Evolutionary conservation across 2,797 vertebrate species (phyloP).

Genomic region (Sebastes wilsoni): DNA sequence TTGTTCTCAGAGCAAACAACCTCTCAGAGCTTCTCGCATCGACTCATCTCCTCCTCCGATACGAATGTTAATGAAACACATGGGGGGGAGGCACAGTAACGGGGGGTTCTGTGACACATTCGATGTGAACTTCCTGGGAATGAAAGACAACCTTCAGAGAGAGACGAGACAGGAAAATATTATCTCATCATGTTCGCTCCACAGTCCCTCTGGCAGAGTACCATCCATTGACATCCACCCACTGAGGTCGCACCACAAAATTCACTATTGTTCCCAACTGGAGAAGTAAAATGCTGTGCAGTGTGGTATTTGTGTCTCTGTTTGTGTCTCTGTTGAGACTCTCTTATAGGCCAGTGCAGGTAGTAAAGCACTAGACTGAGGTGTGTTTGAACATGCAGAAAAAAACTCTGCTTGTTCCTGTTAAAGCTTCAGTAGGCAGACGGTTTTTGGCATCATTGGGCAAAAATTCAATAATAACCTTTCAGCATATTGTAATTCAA

Average conservation of each 20-base stretch:
- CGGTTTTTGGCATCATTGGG: too few relatives aligned
- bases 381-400: not conserved
- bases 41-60: constrained; percentile 39
- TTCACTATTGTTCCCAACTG: constrained; percentile 41
- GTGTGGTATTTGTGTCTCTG: not conserved
- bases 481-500: too few relatives aligned
- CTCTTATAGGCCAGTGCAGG: not conserved
- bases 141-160: constrained; percentile 59
- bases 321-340: not conserved
- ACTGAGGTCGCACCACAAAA: constrained; percentile 41
- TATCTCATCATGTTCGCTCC: constrained; percentile 63
- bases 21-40: constrained; percentile 11
- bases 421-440: too few relatives aligned
- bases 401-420: too few relatives aligned
- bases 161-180: constrained; percentile 71
- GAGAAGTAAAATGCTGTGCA: not conserved
- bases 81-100: constrained; percentile 3
- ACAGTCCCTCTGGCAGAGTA: constrained; percentile 37
- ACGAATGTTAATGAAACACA: constrained; percentile 44
- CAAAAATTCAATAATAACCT: too few relatives aligned
- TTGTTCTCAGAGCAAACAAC: constrained; percentile 51
- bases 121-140: constrained; percentile 16
- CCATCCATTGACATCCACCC: constrained; percentile 53
- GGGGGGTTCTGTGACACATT: constrained; percentile 7
- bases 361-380: not conserved